Evolutionary conservation across 2,797 vertebrate species (phyloP), one percentile per base, ranked within the genome.

Genomic region (Diplodus sargus): DNA sequence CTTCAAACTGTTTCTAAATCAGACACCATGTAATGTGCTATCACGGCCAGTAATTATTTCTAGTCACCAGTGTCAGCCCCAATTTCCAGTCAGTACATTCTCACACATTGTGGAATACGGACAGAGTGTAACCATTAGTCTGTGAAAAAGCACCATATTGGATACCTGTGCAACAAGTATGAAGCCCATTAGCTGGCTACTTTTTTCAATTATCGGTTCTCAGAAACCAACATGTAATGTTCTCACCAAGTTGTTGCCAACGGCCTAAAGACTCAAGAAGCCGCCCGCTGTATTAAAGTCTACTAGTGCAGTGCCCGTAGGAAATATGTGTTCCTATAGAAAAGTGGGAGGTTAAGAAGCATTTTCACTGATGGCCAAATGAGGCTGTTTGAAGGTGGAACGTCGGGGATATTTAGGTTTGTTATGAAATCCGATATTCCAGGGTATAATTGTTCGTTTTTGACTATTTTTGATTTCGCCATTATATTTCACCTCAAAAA

Each of bases 131-230:
- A 56, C 39, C 3, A 43, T 59, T 39, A 57, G 39, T n/a, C 20
- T 59, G 25, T 58, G 10, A 65, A 39, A 63, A 65, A 9, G 14
- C 43, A 63, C 20, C 23, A 63, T 30, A 64, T 34, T 70, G 16
- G 62, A 52, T 52, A 16, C 48, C 23, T 47, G 20, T 51, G 45
- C 17, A 42, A 45, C 6, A 56, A 39, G 18, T 61, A 54, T 60
- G 39, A 5, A 64, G 45, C 59, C 17, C 10, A 45, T 30, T 64
- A 20, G 10, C 53, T 16, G 39, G 28, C 48, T 30, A 58, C 30
- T 49, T 56, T 71, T 20, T 16, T 20, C 65, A 70, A 70, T 84
- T 51, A 49, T 25, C 51, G 30, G 30, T 34, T 34, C 30, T 34
- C 30, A 34, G 30, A 34, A 34, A 34, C 30, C 6, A 5, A 34